phyloP scores from a whole-genome alignment of 2,113 vertebrate species.

The Guaruba guarouba region DNA sequence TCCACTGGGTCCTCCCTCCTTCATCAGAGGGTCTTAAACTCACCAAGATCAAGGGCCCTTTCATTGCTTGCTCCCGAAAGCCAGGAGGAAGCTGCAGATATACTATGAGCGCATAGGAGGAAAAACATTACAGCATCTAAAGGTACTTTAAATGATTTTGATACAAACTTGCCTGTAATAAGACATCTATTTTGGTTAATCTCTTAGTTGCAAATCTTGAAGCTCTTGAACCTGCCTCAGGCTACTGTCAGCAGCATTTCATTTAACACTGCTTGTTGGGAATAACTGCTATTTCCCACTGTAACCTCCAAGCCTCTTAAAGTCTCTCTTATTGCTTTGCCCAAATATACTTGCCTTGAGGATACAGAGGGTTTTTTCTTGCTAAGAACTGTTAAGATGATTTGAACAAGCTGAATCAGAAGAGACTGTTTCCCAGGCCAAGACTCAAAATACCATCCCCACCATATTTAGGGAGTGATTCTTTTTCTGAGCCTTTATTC shows the following conservation, averaged over 20 bases:
- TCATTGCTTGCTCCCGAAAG: not conserved
- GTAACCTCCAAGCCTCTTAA: slow-evolving; percentile 67
- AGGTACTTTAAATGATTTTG: slow-evolving; percentile 70
- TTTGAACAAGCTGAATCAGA: slow-evolving; percentile 57
- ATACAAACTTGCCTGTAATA: slow-evolving; percentile 67
- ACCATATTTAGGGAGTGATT: not conserved
- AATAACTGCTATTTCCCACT: slow-evolving; percentile 66
- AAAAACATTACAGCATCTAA: slow-evolving; percentile 58
- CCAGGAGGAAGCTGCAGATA: slow-evolving; percentile 8
- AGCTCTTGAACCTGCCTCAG: slow-evolving; percentile 70
- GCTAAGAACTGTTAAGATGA: slow-evolving; percentile 19
- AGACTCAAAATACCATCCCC: not conserved
- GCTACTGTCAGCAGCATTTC: slow-evolving; percentile 72
- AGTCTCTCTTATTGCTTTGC: slow-evolving; percentile 57
- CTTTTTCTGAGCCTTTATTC: not conserved
- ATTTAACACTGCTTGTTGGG: slow-evolving; percentile 70
- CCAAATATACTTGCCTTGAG: slow-evolving; percentile 68
- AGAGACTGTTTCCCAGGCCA: not conserved
- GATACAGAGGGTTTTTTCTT: slow-evolving; percentile 21
- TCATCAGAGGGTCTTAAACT: not conserved
- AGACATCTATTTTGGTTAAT: slow-evolving; percentile 74
- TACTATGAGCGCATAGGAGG: not conserved
- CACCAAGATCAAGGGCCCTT: not conserved
- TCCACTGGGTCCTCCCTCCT: not conserved
- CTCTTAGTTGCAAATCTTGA: slow-evolving; percentile 69